phyloP scores from a whole-genome alignment of 1,140 invertebrate species.

The Polypedilum vanderplanki region DNA sequence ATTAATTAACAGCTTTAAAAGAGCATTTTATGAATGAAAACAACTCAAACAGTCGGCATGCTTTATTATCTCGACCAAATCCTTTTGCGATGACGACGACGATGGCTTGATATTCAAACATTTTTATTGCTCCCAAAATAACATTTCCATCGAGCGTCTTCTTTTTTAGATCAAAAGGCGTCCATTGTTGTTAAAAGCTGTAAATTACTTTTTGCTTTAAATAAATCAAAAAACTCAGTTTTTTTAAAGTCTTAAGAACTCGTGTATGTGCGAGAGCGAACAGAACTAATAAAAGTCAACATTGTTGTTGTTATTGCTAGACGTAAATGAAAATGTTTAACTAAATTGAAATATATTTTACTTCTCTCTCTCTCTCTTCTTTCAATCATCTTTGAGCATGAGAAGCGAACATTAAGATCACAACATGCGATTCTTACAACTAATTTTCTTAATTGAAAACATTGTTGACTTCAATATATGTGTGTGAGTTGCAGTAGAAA shows the following conservation, averaged over 20 bases:
- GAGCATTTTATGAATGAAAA: slow-evolving; percentile 7
- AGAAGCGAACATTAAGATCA: slow-evolving; percentile 13
- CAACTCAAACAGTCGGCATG: slow-evolving; percentile 2
- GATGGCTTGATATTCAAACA: background rate
- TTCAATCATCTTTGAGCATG: background rate
- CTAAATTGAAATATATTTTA: too few relatives aligned
- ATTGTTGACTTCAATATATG: background rate
- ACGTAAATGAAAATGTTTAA: too few relatives aligned
- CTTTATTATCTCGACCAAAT: slow-evolving; percentile 5
- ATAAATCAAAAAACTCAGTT: background rate
- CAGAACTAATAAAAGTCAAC: too few relatives aligned
- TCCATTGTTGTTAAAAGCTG: slow-evolving; percentile 17
- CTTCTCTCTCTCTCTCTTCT: too few relatives aligned
- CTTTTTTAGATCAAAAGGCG: slow-evolving; percentile 12
- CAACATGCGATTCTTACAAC: background rate
- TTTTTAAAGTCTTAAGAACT: too few relatives aligned
- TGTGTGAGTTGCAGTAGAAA: background rate
- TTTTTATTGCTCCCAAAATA: slow-evolving; percentile 12
- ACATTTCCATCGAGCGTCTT: background rate
- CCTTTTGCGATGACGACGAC: background rate
- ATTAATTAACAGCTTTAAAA: slow-evolving; percentile 19
- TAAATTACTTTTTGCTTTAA: slow-evolving; percentile 8
- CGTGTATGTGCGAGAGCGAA: too few relatives aligned
- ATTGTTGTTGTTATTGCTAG: too few relatives aligned
- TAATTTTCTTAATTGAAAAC: slow-evolving; percentile 7